Percentiles rank a stretch among this genome's conserved stretches.
These are phyloP conservation scores for Achatina immaculata DNA, from an alignment of 1,140 invertebrate genomes.

Conservation along the genomic window DNA sequence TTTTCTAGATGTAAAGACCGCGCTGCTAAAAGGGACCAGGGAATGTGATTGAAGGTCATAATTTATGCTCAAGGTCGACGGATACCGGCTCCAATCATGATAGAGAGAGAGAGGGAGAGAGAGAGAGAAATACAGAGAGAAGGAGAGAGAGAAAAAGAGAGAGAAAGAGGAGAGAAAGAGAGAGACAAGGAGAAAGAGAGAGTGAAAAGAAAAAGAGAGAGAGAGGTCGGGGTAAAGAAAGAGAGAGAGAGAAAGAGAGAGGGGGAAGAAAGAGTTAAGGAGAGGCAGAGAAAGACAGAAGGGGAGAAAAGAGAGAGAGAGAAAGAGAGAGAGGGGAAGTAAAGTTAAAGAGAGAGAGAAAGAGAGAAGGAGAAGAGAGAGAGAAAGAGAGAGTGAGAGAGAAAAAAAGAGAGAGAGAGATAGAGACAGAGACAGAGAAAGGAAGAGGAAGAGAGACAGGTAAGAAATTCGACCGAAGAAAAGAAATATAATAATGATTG, in stretches of 20 bases:
- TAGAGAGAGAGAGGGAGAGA: slow-evolving; percentile 20
- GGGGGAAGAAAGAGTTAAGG: background rate
- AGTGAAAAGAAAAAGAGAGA: background rate
- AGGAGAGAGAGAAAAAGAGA: slow-evolving; percentile 6
- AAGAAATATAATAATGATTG: too few relatives aligned
- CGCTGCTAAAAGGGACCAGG: too few relatives aligned
- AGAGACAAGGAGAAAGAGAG: background rate
- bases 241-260: slow-evolving; percentile 17
- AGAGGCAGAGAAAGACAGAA: background rate
- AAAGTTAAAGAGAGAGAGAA: background rate
- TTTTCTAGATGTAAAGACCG: too few relatives aligned
- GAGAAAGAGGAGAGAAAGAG: background rate
- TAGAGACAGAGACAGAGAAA: background rate
- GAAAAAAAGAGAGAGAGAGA: slow-evolving; percentile 9
- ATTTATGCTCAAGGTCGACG: background rate
- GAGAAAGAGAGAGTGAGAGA: background rate
- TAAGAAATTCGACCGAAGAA: too few relatives aligned
- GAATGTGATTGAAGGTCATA: too few relatives aligned
- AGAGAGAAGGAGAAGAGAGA: background rate
- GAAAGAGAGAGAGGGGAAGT: slow-evolving; percentile 15
- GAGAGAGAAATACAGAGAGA: slow-evolving; percentile 25
- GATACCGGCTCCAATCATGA: slow-evolving; percentile 10
- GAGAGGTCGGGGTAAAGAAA: slow-evolving; percentile 7
- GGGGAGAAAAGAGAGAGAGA: slow-evolving; percentile 20
- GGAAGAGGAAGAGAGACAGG: background rate